Evolutionary conservation across 2,797 vertebrate species (phyloP).

Genomic region (Tangara arthus): DNA sequence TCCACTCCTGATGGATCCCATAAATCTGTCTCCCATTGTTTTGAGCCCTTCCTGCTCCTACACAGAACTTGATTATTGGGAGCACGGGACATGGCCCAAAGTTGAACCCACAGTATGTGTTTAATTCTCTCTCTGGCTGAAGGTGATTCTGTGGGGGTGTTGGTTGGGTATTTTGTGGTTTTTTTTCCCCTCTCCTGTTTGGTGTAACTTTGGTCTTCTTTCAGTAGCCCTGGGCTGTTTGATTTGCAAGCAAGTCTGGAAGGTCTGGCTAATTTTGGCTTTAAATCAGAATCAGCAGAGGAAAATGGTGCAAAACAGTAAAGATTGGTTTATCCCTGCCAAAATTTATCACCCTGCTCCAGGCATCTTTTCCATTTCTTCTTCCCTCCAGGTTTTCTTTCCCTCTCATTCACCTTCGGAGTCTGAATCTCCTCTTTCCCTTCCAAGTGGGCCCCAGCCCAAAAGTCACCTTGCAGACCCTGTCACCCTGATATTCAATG

Average conservation of each 20-base stretch:
- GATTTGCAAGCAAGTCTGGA: not conserved
- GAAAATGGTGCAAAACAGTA: not conserved
- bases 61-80: not conserved
- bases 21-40: accelerated
- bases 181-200: not conserved
- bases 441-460: not conserved
- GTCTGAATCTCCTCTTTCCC: not conserved
- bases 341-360: not conserved
- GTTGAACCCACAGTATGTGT: not conserved
- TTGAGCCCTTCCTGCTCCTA: not conserved
- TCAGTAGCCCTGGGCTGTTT: not conserved
- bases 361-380: not conserved
- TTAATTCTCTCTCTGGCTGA: not conserved
- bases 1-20: not conserved
- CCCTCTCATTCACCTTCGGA: not conserved
- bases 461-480: not conserved
- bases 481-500: not conserved
- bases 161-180: not conserved
- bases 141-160: not conserved
- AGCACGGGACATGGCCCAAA: not conserved
- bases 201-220: not conserved
- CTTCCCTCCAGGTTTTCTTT: not conserved
- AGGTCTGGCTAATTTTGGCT: not conserved
- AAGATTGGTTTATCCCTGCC: not conserved
- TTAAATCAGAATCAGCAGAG: not conserved